A percentile compares a stretch with the other conserved stretches of the same genome.
These are phyloP conservation scores for Conger conger DNA, from an alignment of 2,113 vertebrate genomes.

Conservation along the genomic window DNA sequence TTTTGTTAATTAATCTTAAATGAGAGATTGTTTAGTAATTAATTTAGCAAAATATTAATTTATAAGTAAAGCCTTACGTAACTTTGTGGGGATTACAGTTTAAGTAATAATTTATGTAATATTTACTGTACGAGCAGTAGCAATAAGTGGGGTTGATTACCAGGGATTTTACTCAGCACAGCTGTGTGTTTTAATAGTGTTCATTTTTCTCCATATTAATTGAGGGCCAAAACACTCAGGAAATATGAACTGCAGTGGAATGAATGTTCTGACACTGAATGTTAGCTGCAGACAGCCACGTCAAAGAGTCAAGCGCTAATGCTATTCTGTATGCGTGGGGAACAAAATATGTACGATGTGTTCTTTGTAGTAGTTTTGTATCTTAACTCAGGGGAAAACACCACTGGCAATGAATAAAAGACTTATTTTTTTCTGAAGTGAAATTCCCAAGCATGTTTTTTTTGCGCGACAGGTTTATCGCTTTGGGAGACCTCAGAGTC, in stretches of 20 bases:
- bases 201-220: neutral
- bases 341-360: constrained; percentile 12
- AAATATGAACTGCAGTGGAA: neutral
- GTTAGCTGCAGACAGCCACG: neutral
- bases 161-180: neutral
- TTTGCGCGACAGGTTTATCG: neutral
- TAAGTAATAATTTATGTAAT: constrained; percentile 14
- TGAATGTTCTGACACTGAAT: neutral
- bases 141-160: constrained; percentile 4
- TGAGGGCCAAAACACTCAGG: neutral
- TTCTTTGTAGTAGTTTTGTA: constrained; percentile 38
- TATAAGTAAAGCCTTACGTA: constrained; percentile 12
- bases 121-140: neutral
- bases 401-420: constrained; percentile 41
- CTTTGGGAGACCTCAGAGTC: neutral
- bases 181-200: constrained; percentile 1
- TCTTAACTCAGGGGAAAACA: constrained; percentile 36
- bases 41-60: neutral
- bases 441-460: neutral
- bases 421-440: constrained; percentile 36
- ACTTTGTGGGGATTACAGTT: constrained; percentile 30
- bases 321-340: neutral
- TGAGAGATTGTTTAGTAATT: constrained; percentile 34
- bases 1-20: neutral
- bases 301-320: neutral